These are phyloP conservation scores for Lacanobia wlatinum DNA, from an alignment of 2,888 invertebrate species.

Conservation along the genomic window DNA sequence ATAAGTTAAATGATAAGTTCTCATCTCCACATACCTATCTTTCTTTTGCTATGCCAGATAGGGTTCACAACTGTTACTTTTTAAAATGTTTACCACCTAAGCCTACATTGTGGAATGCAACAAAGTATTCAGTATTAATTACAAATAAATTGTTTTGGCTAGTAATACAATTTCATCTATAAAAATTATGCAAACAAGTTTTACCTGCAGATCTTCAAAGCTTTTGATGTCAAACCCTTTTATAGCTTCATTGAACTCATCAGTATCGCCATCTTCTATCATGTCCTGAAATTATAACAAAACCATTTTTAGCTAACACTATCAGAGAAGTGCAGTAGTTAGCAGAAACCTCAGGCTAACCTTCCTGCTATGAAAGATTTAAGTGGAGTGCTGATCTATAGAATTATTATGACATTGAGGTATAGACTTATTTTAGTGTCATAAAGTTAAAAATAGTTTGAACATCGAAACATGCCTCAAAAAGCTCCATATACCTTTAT, in stretches of 20 bases:
- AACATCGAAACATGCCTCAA: not conserved
- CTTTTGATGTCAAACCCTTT: constrained; percentile 94
- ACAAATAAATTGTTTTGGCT: not conserved
- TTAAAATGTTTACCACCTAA: no score
- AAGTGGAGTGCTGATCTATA: not conserved
- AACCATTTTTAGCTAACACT: not conserved
- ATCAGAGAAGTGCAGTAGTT: no score
- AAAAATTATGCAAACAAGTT: not conserved
- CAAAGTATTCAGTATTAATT: no score
- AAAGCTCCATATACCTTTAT: constrained; percentile 89
- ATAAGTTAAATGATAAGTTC: no score
- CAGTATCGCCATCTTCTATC: constrained; percentile 94
- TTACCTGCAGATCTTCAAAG: constrained; percentile 94
- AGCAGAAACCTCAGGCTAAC: not conserved
- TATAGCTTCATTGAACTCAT: constrained; percentile 94
- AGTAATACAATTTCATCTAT: not conserved
- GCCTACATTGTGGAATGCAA: no score
- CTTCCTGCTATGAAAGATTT: not conserved
- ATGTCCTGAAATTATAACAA: constrained; percentile 79
- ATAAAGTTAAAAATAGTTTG: not conserved
- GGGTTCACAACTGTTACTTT: no score
- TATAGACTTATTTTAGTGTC: not conserved
- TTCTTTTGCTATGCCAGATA: no score
- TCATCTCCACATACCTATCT: no score
- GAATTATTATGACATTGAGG: not conserved